Conservation (phyloP, 2,797 vertebrate genomes). For the Phoeniculus purpureus region DNA sequence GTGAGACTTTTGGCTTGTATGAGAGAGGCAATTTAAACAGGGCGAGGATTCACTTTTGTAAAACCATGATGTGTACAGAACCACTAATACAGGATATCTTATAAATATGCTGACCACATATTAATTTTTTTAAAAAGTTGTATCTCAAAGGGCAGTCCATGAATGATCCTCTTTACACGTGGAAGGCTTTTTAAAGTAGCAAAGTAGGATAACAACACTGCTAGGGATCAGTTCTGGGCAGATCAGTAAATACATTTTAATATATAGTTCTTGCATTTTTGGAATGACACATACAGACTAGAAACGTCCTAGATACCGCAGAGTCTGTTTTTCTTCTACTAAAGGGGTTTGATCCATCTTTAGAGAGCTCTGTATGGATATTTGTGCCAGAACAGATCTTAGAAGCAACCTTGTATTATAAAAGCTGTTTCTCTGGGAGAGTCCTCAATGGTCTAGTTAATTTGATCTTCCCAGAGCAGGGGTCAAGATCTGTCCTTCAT, state of each 20-base stretch:
- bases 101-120: background rate
- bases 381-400: constrained; percentile 1
- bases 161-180: background rate
- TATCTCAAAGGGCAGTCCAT: background rate
- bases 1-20: background rate
- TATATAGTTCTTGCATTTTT: background rate
- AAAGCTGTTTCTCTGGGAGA: background rate
- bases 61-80: background rate
- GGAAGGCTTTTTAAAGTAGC: background rate
- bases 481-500: constrained; percentile 31
- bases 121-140: background rate
- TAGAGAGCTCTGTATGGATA: background rate
- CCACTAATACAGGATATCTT: background rate
- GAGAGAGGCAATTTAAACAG: background rate
- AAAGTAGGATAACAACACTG: background rate
- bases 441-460: background rate
- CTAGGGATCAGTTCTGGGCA: background rate
- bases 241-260: background rate
- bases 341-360: background rate
- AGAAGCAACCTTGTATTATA: background rate
- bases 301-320: background rate
- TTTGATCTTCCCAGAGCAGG: background rate
- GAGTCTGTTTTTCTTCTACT: constrained; percentile 3
- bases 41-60: background rate
- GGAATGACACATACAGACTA: background rate